Evolutionary conservation across 2,888 invertebrate genomes (phyloP).

Genomic region (Odontocolon sp.): DNA sequence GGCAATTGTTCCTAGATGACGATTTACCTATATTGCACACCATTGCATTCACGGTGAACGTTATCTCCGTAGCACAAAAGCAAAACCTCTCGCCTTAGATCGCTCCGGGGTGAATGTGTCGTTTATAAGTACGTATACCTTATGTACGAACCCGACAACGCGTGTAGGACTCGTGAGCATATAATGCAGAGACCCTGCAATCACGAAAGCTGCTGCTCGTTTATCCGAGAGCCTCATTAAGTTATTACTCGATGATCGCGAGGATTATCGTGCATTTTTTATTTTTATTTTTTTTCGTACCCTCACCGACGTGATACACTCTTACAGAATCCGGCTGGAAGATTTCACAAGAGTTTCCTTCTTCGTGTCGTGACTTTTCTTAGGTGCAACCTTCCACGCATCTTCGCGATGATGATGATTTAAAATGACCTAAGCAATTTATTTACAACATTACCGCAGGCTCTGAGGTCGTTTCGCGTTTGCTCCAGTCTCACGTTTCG

Average conservation of each 20-base stretch:
- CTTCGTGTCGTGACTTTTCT: neutral
- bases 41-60: neutral
- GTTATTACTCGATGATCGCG: constrained; percentile 61
- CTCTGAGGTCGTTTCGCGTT: neutral
- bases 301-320: constrained; percentile 1
- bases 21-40: constrained; percentile 50
- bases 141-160: constrained; percentile 11
- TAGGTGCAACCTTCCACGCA: neutral
- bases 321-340: neutral
- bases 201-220: constrained; percentile 56
- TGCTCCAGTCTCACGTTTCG: neutral
- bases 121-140: constrained; percentile 44
- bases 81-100: constrained; percentile 29
- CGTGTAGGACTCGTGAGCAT: neutral
- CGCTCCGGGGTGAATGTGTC: constrained; percentile 50
- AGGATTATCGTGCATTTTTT: constrained; percentile 49
- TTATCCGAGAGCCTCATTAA: constrained; percentile 63
- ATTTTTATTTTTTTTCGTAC: neutral
- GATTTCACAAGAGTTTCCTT: constrained; percentile 24
- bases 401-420: neutral
- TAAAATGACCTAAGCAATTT: constrained; percentile 26
- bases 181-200: constrained; percentile 42
- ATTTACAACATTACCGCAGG: neutral
- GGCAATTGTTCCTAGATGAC: constrained; percentile 45
- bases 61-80: no score